Evolutionary conservation across 2,113 vertebrate species (phyloP).

Genomic region (Thymallus thymallus): DNA sequence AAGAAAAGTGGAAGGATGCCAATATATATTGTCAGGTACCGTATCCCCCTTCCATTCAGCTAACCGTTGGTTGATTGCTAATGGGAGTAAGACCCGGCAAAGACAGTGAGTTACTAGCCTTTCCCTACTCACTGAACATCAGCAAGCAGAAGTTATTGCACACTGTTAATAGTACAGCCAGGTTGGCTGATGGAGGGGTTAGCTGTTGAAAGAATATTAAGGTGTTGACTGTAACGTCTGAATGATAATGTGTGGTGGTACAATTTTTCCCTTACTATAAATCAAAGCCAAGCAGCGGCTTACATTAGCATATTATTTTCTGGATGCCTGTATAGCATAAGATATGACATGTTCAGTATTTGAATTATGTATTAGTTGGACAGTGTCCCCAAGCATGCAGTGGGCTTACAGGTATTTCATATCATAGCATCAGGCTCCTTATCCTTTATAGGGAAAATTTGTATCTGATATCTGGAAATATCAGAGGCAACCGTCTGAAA

Average conservation of each 20-base stretch:
- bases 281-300: conserved; percentile 1
- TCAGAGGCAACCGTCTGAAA: neutral
- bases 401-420: neutral
- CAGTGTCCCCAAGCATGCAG: neutral
- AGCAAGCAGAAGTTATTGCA: neutral
- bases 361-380: conserved; percentile 10
- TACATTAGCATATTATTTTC: conserved; percentile 16
- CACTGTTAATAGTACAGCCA: conserved; percentile 1
- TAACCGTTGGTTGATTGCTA: neutral
- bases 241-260: conserved; percentile 10
- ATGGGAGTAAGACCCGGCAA: neutral
- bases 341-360: conserved; percentile 3
- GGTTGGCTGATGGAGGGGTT: neutral
- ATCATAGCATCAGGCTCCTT: neutral
- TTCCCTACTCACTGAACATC: neutral
- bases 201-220: neutral
- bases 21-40: too few species aligned
- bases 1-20: too few species aligned
- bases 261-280: conserved; percentile 8
- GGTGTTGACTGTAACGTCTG: neutral
- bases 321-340: neutral
- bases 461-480: neutral
- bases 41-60: neutral
- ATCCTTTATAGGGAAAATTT: neutral
- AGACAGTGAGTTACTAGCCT: too few species aligned